Conservation (phyloP, 2,888 invertebrate genomes). For the Tortrix viridana region DNA sequence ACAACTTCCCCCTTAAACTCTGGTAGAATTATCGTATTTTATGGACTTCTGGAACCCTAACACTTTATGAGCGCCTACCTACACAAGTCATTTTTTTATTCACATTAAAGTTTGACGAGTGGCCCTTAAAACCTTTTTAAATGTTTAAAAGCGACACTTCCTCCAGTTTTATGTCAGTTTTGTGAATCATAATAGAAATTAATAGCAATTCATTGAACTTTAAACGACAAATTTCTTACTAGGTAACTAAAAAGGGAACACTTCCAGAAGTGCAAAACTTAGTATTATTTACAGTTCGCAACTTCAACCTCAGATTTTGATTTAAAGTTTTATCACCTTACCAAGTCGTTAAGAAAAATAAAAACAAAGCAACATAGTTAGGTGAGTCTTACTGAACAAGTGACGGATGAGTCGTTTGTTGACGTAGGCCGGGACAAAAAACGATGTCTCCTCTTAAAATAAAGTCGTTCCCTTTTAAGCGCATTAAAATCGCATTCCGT, state of each 20-base stretch:
- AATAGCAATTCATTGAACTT: conserved; percentile 61
- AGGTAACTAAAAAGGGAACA: background rate
- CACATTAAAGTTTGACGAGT: conserved; percentile 32
- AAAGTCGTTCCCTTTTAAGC: conserved; percentile 69
- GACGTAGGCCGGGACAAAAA: conserved; percentile 61
- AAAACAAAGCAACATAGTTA: conserved; percentile 23
- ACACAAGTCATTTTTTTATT: conserved; percentile 44
- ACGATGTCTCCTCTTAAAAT: conserved; percentile 60
- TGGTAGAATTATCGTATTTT: no score
- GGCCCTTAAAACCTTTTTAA: conserved; percentile 66
- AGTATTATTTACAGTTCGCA: no score
- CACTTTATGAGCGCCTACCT: conserved; percentile 6
- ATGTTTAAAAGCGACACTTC: conserved; percentile 52
- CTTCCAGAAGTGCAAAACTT: background rate
- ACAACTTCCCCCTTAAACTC: no score
- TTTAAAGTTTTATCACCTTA: background rate
- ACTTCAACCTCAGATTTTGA: no score
- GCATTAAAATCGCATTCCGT: conserved; percentile 76
- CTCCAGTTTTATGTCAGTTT: conserved; percentile 52
- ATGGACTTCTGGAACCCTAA: background rate
- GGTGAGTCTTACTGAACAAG: conserved; percentile 32
- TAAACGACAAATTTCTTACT: background rate
- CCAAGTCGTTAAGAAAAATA: conserved; percentile 9
- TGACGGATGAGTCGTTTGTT: conserved; percentile 47
- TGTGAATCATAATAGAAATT: conserved; percentile 59